Base-by-base conservation (phyloP, 2,888 invertebrate species). In the Coenonympha glycerion region DNA sequence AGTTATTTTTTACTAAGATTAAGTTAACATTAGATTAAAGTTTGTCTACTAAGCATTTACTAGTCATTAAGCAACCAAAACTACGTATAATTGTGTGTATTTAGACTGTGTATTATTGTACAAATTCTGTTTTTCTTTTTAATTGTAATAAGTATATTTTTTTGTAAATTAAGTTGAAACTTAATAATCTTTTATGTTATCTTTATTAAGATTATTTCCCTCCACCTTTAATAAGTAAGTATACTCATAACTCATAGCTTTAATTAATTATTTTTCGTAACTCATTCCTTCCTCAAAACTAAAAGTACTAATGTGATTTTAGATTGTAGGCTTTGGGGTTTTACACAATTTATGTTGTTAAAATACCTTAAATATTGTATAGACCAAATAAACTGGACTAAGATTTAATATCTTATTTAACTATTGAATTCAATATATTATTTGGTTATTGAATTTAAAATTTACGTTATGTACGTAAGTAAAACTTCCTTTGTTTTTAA, bases 11-110 rank as follows among this genome's bases (percentile, higher is more conserved):
- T n/a, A n/a, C n/a, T n/a, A 28, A 8, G 13, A 18, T 28, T 21
- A 28, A 36, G 49, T 44, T 49, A 44, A 41, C 28, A 34, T 49
- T 18, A 13, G 31, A 21, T 37, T 21, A 15, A 15, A 24, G 34
- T 49, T 31, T 44, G 44, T 44, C 13, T 44, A 22, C 44, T 51
- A 56, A 41, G 55, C 55, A 57, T 57, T 57, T 57, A 57, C 57
- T 57, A 57, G 57, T 57, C 57, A 57, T 33, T 57, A 55, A 52
- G 52, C 22, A 34, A 49, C 47, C 41, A 41, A 49, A 41, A 33
- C 8, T 39, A 19, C 24, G 18, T 36, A 19, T 11, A 40, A 4
- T 8, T 22, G n/a, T 24, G 15, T 24, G 3, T 22, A 13, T 24
- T 15, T 19, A 39, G 22, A 13, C 2, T 26, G 24, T 26, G n/a